Conservation (phyloP, 2,888 invertebrate species). For the Desoria tigrina region DNA sequence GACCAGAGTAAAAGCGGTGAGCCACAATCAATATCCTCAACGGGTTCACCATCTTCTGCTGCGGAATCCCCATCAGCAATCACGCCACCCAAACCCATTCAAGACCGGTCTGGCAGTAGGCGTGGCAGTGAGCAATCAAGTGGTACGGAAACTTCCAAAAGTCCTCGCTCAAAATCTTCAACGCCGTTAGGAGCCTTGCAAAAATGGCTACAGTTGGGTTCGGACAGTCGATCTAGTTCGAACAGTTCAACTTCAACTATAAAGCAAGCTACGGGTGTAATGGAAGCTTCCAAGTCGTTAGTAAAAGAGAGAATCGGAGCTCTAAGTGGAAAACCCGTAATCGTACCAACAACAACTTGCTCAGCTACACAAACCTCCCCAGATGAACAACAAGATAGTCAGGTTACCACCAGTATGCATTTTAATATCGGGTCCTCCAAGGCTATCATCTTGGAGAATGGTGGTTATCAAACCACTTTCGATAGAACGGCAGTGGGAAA, state of each 20-base stretch:
- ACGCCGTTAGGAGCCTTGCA: conserved; percentile 60
- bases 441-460: conserved; percentile 47
- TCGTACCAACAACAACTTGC: conserved; percentile 53
- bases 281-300: conserved; percentile 54
- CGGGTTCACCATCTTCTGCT: not conserved
- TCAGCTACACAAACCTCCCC: conserved; percentile 74
- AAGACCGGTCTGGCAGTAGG: conserved; percentile 23
- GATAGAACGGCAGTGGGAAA: conserved; percentile 23
- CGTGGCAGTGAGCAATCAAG: conserved; percentile 19
- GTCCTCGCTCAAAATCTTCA: conserved; percentile 41
- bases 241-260: conserved; percentile 31
- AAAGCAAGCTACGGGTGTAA: conserved; percentile 33
- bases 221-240: conserved; percentile 33
- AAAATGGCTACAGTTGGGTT: conserved; percentile 60
- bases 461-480: conserved; percentile 53
- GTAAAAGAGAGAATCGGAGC: conserved; percentile 57
- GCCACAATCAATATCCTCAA: not conserved
- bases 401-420: conserved; percentile 59
- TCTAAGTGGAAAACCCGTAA: conserved; percentile 53
- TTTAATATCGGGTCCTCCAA: conserved; percentile 65
- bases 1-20: not conserved
- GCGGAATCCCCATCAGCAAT: not conserved
- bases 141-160: conserved; percentile 33
- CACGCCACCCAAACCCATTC: conserved; percentile 4
- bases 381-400: conserved; percentile 60